Evolutionary conservation across 1,140 invertebrate species (phyloP).

Genomic region (Musca vetustissima): DNA sequence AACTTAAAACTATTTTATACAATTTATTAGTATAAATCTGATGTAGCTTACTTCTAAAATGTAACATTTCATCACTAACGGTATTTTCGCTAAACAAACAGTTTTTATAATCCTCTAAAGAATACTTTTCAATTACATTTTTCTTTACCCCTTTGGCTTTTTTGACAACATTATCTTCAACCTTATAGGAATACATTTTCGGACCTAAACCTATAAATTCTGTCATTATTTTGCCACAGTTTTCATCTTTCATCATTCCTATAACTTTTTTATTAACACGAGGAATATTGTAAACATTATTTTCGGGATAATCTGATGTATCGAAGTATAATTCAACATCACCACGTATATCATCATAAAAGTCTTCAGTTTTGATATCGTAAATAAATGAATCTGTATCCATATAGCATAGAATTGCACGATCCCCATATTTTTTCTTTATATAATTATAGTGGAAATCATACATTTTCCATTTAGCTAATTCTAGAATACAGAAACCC

Average conservation of each 20-base stretch:
- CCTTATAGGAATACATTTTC: conserved; percentile 18
- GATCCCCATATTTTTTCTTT: conserved; percentile 40
- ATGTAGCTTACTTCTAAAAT: no score
- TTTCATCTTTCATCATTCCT: conserved; percentile 22
- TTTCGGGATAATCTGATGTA: neutral
- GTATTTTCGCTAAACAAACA: no score
- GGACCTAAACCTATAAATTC: conserved; percentile 13
- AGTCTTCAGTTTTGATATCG: no score
- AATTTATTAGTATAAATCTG: no score
- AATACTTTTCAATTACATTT: neutral
- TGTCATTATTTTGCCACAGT: neutral
- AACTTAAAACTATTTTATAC: no score
- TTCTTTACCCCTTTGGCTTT: conserved; percentile 17
- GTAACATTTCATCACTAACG: no score
- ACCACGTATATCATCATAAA: no score
- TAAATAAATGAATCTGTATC: no score
- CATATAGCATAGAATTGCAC: conserved; percentile 38
- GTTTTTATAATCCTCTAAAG: no score
- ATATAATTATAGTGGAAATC: conserved; percentile 45
- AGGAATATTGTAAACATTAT: conserved; percentile 17
- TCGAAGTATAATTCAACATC: no score
- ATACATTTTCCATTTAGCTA: conserved; percentile 51
- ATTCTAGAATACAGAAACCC: conserved; percentile 53
- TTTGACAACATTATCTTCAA: neutral
- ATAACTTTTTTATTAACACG: conserved; percentile 8